phyloP scores from a whole-genome alignment of 1,140 invertebrate genomes.

The Ceratitis capitata region DNA sequence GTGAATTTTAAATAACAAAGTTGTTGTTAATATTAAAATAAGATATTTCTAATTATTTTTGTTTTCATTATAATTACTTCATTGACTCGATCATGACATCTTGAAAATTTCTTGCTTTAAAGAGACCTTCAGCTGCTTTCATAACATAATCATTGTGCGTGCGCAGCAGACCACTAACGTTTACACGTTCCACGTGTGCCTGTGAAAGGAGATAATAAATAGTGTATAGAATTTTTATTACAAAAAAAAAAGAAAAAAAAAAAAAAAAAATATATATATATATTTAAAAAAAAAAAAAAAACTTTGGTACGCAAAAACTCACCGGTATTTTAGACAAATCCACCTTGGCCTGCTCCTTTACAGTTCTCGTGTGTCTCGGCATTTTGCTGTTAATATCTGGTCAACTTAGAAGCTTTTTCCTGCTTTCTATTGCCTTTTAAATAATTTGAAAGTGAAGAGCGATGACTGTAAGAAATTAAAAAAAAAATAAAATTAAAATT shows the following conservation, averaged over 20 bases:
- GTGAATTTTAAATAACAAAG: background rate
- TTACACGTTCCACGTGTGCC: conserved; percentile 61
- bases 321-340: conserved; percentile 40
- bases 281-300: background rate
- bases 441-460: background rate
- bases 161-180: conserved; percentile 57
- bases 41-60: background rate
- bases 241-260: background rate
- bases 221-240: background rate
- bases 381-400: conserved; percentile 20
- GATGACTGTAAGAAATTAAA: background rate
- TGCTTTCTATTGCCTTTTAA: background rate
- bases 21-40: background rate
- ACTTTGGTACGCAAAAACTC: background rate
- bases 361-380: background rate
- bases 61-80: conserved; percentile 44
- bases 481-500: too few relatives aligned
- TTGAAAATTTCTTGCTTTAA: conserved; percentile 61
- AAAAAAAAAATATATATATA: background rate
- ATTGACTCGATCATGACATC: conserved; percentile 60
- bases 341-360: conserved; percentile 38
- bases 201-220: conserved; percentile 27
- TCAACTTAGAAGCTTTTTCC: background rate
- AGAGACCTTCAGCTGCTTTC: conserved; percentile 57
- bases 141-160: conserved; percentile 64